Evolutionary conservation across 2,888 invertebrate genomes (phyloP).

Genomic region (Thymelicus sylvestris): DNA sequence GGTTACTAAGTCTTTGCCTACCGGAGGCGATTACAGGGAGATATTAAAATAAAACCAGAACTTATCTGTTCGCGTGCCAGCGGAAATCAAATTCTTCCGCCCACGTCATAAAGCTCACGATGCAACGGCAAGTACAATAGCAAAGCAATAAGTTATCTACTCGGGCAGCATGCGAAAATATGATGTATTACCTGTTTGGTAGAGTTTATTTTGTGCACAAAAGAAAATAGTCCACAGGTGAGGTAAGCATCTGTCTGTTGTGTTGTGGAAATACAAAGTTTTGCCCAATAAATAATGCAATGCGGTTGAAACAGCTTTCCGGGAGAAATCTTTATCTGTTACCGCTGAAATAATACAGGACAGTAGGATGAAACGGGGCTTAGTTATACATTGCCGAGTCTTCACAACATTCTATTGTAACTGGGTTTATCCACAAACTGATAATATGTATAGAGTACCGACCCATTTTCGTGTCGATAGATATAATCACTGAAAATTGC

Average conservation of each 20-base stretch:
- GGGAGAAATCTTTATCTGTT: conserved; percentile 43
- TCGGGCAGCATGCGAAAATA: conserved; percentile 29
- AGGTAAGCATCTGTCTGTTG: conserved; percentile 71
- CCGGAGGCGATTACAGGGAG: conserved; percentile 56
- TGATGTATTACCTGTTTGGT: conserved; percentile 40
- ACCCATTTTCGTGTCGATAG: background rate
- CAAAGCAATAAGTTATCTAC: conserved; percentile 16
- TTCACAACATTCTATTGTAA: background rate
- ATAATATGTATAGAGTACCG: background rate
- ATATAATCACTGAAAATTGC: too few relatives aligned
- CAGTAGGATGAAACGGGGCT: conserved; percentile 29
- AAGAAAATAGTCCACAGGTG: conserved; percentile 70
- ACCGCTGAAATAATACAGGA: conserved; percentile 44
- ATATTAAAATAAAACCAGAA: conserved; percentile 67
- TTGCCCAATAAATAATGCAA: conserved; percentile 82
- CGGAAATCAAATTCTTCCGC: background rate
- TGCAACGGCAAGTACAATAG: conserved; percentile 6
- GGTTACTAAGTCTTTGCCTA: conserved; percentile 16
- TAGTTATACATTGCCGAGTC: conserved; percentile 7
- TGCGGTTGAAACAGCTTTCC: conserved; percentile 44
- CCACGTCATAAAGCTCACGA: conserved; percentile 25
- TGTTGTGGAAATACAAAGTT: conserved; percentile 79
- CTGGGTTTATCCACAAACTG: background rate
- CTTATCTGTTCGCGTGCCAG: conserved; percentile 31
- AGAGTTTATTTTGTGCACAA: conserved; percentile 55